Percentiles rank a stretch among this genome's conserved stretches.
These are phyloP conservation scores for Myotis daubentonii DNA, from an alignment of 2,797 vertebrate genomes.

Conservation along the genomic window DNA sequence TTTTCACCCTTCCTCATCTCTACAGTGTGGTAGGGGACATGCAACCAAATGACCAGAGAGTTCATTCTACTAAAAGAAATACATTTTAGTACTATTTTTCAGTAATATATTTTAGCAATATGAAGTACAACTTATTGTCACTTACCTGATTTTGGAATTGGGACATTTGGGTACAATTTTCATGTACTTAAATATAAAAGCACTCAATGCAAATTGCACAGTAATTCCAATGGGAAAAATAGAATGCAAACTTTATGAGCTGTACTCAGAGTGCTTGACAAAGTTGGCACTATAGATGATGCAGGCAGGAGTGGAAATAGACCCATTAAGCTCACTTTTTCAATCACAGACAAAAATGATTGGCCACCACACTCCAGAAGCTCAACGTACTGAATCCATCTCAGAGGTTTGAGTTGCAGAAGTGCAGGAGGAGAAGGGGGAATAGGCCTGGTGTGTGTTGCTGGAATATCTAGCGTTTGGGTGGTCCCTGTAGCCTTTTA, in stretches of 20 bases:
- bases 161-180: conserved; percentile 31
- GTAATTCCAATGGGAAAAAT: conserved; percentile 23
- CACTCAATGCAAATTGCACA: neutral
- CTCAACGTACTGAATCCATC: neutral
- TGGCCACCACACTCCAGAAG: neutral
- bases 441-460: neutral
- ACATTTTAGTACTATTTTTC: conserved; percentile 52
- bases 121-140: conserved; percentile 51
- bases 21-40: neutral
- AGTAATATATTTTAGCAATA: conserved; percentile 9
- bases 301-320: conserved; percentile 30
- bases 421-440: neutral
- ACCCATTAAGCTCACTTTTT: conserved; percentile 2
- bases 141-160: conserved; percentile 53
- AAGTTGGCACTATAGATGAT: conserved; percentile 33
- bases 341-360: conserved; percentile 13
- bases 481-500: neutral
- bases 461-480: neutral
- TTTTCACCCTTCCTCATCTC: neutral
- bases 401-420: neutral
- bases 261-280: conserved; percentile 10
- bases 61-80: neutral
- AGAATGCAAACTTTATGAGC: conserved; percentile 57
- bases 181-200: conserved; percentile 41
- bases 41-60: neutral